Evolutionary conservation across 1,140 invertebrate species (phyloP).

Genomic region (Bombus terrestris): DNA sequence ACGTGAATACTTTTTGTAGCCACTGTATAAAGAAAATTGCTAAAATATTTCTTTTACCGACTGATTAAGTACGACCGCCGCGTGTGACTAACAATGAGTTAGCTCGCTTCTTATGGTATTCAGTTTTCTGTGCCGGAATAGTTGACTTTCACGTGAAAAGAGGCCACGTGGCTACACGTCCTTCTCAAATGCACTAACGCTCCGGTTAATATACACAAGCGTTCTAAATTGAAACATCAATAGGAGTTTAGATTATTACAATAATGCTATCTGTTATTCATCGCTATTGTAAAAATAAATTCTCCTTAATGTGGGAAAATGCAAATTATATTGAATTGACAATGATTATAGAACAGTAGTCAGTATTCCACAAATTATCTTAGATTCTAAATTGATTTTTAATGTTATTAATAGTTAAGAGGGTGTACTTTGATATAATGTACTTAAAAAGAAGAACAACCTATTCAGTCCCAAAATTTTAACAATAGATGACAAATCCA

Average conservation of each 20-base stretch:
- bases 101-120: neutral
- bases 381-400: neutral
- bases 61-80: too few relatives aligned
- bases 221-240: neutral
- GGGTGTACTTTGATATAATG: too few relatives aligned
- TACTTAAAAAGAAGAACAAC: too few relatives aligned
- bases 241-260: neutral
- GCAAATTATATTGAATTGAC: neutral
- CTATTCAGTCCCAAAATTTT: too few relatives aligned
- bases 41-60: neutral
- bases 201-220: neutral
- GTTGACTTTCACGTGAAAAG: slow-evolving; percentile 41
- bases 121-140: neutral
- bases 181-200: neutral
- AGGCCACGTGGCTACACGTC: slow-evolving; percentile 6
- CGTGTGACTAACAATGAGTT: neutral
- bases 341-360: neutral
- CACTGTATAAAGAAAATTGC: neutral
- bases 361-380: too few relatives aligned
- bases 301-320: neutral
- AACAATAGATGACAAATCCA: neutral
- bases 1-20: neutral
- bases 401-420: too few relatives aligned
- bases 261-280: neutral
- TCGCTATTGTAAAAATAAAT: neutral